phyloP scores from a whole-genome alignment of 2,888 invertebrate species.

The Meta bourneti region DNA sequence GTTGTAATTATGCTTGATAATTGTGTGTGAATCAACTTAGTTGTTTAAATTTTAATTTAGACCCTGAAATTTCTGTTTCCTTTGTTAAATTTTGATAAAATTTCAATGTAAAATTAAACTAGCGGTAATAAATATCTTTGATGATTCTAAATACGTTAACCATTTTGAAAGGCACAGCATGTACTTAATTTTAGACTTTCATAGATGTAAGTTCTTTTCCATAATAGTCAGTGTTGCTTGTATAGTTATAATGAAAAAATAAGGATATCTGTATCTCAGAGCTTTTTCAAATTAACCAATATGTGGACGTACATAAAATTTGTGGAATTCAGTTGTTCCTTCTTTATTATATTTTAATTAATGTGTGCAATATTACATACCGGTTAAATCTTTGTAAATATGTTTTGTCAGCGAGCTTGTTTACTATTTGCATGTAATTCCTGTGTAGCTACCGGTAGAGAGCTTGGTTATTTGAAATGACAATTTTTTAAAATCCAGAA shows the following conservation, averaged over 20 bases:
- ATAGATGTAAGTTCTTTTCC: not conserved
- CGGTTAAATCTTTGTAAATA: constrained; percentile 70
- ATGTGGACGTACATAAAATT: not conserved
- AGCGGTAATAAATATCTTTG: not conserved
- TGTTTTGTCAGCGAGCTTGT: constrained; percentile 33
- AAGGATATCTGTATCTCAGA: constrained; percentile 51
- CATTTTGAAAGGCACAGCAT: not conserved
- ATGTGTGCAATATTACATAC: constrained; percentile 70
- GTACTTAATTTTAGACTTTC: not conserved
- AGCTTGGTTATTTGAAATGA: not conserved
- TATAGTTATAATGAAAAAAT: not conserved
- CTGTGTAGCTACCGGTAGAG: constrained; percentile 10
- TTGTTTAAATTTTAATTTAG: not conserved
- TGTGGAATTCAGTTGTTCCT: not conserved
- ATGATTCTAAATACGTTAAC: not conserved
- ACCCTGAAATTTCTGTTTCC: not conserved
- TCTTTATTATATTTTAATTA: constrained; percentile 1
- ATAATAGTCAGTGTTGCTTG: not conserved
- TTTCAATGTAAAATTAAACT: not conserved
- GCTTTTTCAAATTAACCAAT: constrained; percentile 9
- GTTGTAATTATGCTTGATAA: constrained; percentile 9
- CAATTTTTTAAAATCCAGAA: not conserved
- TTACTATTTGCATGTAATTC: constrained; percentile 20
- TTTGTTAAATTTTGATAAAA: not conserved
- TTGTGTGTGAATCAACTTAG: not conserved